Conservation (phyloP, 2,797 vertebrate genomes). For the Tenualosa thibaudeaui region DNA sequence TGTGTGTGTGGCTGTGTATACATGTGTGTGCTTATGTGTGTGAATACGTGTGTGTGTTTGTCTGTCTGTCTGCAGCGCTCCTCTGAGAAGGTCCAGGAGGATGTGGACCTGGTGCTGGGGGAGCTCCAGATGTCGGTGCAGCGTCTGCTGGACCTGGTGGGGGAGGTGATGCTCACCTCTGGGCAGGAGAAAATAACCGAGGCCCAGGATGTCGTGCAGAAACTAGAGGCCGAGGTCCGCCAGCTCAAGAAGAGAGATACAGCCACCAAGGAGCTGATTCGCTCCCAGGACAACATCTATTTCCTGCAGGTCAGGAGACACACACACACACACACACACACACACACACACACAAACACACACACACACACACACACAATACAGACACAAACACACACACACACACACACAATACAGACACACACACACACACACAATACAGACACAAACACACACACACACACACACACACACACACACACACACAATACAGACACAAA, state of each 20-base stretch:
- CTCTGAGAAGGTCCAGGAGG: slow-evolving; percentile 57
- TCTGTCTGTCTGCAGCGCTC: slow-evolving; percentile 59
- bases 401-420: no score
- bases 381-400: no score
- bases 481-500: no score
- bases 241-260: slow-evolving; percentile 67
- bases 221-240: slow-evolving; percentile 67
- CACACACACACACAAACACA: neutral
- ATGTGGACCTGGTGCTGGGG: slow-evolving; percentile 56
- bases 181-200: slow-evolving; percentile 70
- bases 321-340: neutral
- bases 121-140: slow-evolving; percentile 74
- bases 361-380: neutral
- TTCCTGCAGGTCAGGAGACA: slow-evolving; percentile 69
- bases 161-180: slow-evolving; percentile 68
- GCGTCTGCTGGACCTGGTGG: slow-evolving; percentile 71
- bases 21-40: neutral
- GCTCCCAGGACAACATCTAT: slow-evolving; percentile 73
- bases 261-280: slow-evolving; percentile 69
- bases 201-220: slow-evolving; percentile 66
- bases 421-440: no score
- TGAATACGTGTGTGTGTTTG: neutral
- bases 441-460: no score
- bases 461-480: no score
- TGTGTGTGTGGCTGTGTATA: slow-evolving; percentile 22